Evolutionary conservation across 2,797 vertebrate species (phyloP).

Genomic region (Monodelphis domestica): DNA sequence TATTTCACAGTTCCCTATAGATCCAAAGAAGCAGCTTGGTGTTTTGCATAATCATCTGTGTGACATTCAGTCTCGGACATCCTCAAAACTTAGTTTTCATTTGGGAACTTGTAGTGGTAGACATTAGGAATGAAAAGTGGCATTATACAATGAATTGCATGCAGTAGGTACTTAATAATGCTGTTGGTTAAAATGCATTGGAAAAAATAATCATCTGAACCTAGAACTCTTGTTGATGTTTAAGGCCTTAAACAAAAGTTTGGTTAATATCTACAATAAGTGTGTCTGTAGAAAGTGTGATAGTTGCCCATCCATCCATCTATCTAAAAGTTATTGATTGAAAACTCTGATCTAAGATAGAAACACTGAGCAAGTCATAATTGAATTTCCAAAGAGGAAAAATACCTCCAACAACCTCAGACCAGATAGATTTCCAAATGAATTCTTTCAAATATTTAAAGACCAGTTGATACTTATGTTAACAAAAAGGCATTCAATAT

Average conservation of each 20-base stretch:
- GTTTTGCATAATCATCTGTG: slow-evolving; percentile 31
- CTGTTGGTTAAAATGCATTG: neutral
- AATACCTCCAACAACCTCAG: neutral
- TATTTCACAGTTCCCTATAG: neutral
- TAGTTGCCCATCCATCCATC: neutral
- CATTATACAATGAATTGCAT: neutral
- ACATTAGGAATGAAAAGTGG: neutral
- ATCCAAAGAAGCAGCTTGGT: neutral
- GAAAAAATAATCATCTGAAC: slow-evolving; percentile 36
- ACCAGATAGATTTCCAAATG: neutral
- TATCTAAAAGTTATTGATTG: slow-evolving; percentile 16
- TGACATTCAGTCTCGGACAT: slow-evolving; percentile 33
- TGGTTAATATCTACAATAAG: slow-evolving; percentile 21
- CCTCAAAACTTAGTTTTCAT: slow-evolving; percentile 28
- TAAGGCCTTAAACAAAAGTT: slow-evolving; percentile 15
- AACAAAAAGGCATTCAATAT: neutral
- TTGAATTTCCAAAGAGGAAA: neutral
- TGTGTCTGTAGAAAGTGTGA: slow-evolving; percentile 3
- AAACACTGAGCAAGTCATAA: neutral
- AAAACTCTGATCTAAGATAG: neutral
- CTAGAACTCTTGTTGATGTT: slow-evolving; percentile 36
- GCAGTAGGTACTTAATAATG: neutral
- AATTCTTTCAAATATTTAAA: neutral
- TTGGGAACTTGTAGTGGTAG: slow-evolving; percentile 7
- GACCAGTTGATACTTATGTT: neutral